phyloP scores from a whole-genome alignment of 1,140 invertebrate species.

The Pentalonia nigronervosa region DNA sequence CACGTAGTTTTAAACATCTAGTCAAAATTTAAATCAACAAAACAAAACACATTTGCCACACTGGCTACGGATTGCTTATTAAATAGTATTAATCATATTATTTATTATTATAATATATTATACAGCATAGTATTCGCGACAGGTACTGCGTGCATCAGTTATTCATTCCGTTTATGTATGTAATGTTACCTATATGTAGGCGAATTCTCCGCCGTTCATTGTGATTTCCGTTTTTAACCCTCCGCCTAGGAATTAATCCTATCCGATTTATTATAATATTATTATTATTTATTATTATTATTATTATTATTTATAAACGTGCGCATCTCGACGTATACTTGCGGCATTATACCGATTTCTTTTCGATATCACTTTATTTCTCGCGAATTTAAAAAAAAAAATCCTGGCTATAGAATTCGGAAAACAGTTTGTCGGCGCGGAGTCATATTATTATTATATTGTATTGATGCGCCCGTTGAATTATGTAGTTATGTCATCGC shows the following conservation, averaged over 20 bases:
- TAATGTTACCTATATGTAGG: background rate
- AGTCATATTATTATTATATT: background rate
- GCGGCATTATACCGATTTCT: background rate
- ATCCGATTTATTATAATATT: background rate
- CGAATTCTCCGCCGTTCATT: background rate
- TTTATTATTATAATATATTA: too few relatives aligned
- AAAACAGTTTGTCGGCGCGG: background rate
- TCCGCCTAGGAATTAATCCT: background rate
- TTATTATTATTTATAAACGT: background rate
- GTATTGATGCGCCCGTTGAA: background rate
- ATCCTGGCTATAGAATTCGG: background rate
- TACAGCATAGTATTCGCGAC: background rate
- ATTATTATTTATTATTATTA: background rate
- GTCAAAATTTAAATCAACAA: background rate
- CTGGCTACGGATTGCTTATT: background rate
- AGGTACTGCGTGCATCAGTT: background rate
- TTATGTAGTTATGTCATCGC: slow-evolving; percentile 10
- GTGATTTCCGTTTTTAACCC: background rate
- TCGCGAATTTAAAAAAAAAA: background rate
- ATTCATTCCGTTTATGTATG: background rate
- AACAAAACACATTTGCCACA: background rate
- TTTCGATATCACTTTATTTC: background rate
- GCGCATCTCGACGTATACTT: background rate
- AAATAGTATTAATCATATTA: background rate
- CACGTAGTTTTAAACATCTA: background rate